These are phyloP conservation scores for Anthonomus grandis DNA, from an alignment of 1,140 invertebrate genomes.

Conservation along the genomic window DNA sequence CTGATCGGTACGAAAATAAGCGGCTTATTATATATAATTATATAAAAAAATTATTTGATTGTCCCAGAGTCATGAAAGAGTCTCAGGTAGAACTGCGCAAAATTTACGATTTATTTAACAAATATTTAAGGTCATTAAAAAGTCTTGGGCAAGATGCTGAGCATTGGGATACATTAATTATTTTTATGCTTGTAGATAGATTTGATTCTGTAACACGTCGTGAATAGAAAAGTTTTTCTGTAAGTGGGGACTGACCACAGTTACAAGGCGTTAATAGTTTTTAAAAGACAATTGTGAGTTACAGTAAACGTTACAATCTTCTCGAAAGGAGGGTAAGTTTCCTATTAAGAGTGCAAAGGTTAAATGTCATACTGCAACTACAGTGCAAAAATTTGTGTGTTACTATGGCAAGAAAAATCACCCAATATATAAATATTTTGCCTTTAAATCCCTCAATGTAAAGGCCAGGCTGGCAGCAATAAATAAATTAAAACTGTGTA, in stretches of 20 bases:
- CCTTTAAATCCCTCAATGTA: conserved; percentile 4
- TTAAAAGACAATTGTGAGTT: conserved; percentile 10
- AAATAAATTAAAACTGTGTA: conserved; percentile 3
- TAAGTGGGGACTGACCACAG: not conserved
- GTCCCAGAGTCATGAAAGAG: not conserved
- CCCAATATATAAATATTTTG: conserved; percentile 8
- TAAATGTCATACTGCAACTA: conserved; percentile 1
- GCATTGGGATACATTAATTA: no score
- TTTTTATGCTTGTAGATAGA: not conserved
- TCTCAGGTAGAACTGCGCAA: no score
- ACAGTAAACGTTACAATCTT: conserved; percentile 2
- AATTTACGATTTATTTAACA: conserved; percentile 5
- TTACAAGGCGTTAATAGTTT: conserved; percentile 3
- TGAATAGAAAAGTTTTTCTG: no score
- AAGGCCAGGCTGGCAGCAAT: not conserved
- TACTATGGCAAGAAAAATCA: conserved; percentile 6
- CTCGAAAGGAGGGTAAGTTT: no score
- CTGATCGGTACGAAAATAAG: no score
- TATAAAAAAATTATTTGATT: conserved; percentile 1
- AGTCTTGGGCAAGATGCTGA: no score
- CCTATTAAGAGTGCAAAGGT: no score
- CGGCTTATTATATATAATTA: no score
- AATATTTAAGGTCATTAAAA: no score
- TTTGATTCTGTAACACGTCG: not conserved
- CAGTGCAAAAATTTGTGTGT: conserved; percentile 1